A percentile compares a stretch with the other conserved stretches of the same genome.
These are phyloP conservation scores for Dendroctonus valens DNA, from an alignment of 1,140 invertebrate genomes.

Conservation along the genomic window DNA sequence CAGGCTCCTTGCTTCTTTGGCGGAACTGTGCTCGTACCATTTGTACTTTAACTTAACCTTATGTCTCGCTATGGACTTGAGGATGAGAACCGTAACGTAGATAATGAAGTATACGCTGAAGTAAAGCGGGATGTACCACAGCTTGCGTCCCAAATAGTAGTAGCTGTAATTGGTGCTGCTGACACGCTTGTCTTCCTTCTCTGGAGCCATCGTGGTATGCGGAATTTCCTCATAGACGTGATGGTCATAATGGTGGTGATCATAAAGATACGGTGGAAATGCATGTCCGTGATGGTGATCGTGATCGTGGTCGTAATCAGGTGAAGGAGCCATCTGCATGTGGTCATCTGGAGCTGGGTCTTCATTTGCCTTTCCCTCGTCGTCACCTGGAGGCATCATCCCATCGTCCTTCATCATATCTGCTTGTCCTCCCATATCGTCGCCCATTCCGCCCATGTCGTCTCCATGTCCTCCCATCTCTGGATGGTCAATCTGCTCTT, in stretches of 20 bases:
- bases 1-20: slow-evolving; percentile 33
- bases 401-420: slow-evolving; percentile 1
- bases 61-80: slow-evolving; percentile 75
- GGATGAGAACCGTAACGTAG: slow-evolving; percentile 73
- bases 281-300: slow-evolving; percentile 14
- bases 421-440: background rate
- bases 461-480: background rate
- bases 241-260: slow-evolving; percentile 43
- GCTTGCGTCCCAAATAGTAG: slow-evolving; percentile 75
- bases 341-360: slow-evolving; percentile 8
- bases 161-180: slow-evolving; percentile 74
- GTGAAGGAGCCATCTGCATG: slow-evolving; percentile 25
- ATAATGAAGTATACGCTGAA: slow-evolving; percentile 82
- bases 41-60: slow-evolving; percentile 58
- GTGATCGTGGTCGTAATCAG: slow-evolving; percentile 23
- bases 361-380: background rate
- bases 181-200: slow-evolving; percentile 58
- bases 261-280: slow-evolving; percentile 36
- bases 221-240: slow-evolving; percentile 52
- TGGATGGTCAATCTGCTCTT: slow-evolving; percentile 14
- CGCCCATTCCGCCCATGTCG: background rate
- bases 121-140: slow-evolving; percentile 80
- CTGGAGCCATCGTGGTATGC: slow-evolving; percentile 51
- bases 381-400: slow-evolving; percentile 10
- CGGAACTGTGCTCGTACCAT: slow-evolving; percentile 35